Evolutionary conservation across 2,888 invertebrate species (phyloP), one percentile per base, ranked within the genome.

Genomic region (Hipparchia semele): DNA sequence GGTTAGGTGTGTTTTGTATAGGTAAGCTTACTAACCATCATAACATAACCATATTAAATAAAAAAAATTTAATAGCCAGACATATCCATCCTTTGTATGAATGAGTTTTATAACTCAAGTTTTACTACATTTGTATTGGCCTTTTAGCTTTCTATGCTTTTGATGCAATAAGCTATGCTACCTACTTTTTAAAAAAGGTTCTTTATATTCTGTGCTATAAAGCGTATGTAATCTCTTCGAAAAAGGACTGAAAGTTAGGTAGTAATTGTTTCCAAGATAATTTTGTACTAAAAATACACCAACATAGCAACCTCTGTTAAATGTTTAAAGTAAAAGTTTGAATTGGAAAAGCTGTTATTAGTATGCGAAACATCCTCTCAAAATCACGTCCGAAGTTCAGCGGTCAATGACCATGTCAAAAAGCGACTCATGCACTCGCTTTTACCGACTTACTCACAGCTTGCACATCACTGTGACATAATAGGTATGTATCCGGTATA

Each of bases 381-480:
- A 84, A 80, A 80, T 79, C 79, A 81, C 81, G 82, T 83, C 84
- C 84, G 85, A 85, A 84, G 86, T 82, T 84, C 87, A 85, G 76
- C 82, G 85, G 89, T 91, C 91, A 87, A 84, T 86, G 91, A 90
- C 91, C 89, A 86, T 81, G 79, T 79, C 76, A 77, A 70, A 70
- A 73, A 68, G 59, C 66, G 68, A 71, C 49, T 71, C 73, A 66
- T 72, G 70, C 58, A 60, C 67, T 67, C 49, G 67, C 72, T 76
- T 76, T 71, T 72, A 76, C 72, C 61, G 70, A 77, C 70, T 56
- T 69, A 64, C 71, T 60, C 71, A 60, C 59, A 58, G 68, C 45
- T 13, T 68, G 45, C 56, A 66, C 51, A 64, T 68, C 23, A 33
- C 59, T 12, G 59, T 58, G 59, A 23, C 65, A 53, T 64, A 13